A percentile compares a stretch with the other conserved stretches of the same genome.
These are phyloP conservation scores for Heliconius aoede DNA, from an alignment of 2,888 invertebrate species.

Conservation along the genomic window DNA sequence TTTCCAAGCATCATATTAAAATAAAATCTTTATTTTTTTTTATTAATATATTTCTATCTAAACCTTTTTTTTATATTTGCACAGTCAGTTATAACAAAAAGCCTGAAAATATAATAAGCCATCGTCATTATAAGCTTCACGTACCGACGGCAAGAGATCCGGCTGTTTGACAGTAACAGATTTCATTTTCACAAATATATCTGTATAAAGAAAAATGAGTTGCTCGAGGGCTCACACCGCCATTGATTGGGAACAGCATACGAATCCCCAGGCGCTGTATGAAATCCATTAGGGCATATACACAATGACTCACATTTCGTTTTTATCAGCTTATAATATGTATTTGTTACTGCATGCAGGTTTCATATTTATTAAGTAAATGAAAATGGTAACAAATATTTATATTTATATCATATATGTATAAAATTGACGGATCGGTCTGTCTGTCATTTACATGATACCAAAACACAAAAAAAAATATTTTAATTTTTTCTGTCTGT, in stretches of 20 bases:
- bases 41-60: too few species aligned
- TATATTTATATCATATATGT: background rate
- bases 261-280: slow-evolving; percentile 45
- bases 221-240: slow-evolving; percentile 43
- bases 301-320: slow-evolving; percentile 5
- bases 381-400: background rate
- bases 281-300: slow-evolving; percentile 47
- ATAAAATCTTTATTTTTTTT: too few species aligned
- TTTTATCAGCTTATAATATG: background rate
- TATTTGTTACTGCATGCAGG: background rate
- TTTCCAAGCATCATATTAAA: too few species aligned
- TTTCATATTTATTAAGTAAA: background rate
- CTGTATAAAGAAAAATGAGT: slow-evolving; percentile 41
- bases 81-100: too few species aligned
- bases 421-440: background rate
- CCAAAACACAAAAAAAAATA: too few species aligned
- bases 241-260: slow-evolving; percentile 47
- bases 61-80: too few species aligned
- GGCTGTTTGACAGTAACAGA: slow-evolving; percentile 35
- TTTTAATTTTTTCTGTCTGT: too few species aligned
- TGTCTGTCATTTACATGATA: too few species aligned
- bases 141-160: slow-evolving; percentile 16
- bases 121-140: slow-evolving; percentile 10
- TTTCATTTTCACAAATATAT: slow-evolving; percentile 41
- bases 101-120: background rate